Evolutionary conservation across 2,888 invertebrate genomes (phyloP).

Genomic region (Euzophera pinguis): DNA sequence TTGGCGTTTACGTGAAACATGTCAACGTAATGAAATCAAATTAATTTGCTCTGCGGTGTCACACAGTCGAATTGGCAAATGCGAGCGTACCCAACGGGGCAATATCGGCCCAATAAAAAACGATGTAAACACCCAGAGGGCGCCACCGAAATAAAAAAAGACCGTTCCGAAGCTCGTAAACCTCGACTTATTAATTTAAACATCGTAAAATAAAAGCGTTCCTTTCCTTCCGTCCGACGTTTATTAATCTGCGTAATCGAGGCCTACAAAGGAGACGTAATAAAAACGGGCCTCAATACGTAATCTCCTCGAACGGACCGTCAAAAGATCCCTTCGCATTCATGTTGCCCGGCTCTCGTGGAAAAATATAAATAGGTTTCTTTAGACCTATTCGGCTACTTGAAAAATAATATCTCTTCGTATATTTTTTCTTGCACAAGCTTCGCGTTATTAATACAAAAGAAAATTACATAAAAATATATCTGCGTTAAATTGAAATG

Average conservation of each 20-base stretch:
- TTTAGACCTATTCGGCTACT: constrained; percentile 8
- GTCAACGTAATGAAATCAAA: constrained; percentile 2
- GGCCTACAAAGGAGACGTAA: constrained; percentile 27
- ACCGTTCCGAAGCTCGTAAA: constrained; percentile 42
- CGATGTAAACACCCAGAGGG: constrained; percentile 36
- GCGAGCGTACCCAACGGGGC: not conserved
- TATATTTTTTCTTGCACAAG: no score
- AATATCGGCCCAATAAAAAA: constrained; percentile 34
- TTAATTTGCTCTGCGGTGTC: not conserved
- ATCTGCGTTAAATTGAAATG: no score
- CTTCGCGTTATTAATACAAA: no score
- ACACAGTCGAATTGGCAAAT: not conserved
- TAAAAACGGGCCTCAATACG: constrained; percentile 33
- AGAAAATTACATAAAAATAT: no score
- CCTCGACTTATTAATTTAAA: constrained; percentile 51
- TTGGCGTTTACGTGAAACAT: not conserved
- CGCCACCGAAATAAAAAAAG: constrained; percentile 42
- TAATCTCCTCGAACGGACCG: constrained; percentile 30
- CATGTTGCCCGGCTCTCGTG: constrained; percentile 22
- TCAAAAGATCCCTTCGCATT: constrained; percentile 30
- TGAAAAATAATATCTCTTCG: not conserved
- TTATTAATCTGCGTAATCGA: constrained; percentile 48
- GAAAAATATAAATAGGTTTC: constrained; percentile 23
- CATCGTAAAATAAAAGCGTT: constrained; percentile 43
- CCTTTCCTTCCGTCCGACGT: constrained; percentile 22